Conservation (phyloP, 2,113 vertebrate genomes). For the Rhegmatorhina hoffmannsi region DNA sequence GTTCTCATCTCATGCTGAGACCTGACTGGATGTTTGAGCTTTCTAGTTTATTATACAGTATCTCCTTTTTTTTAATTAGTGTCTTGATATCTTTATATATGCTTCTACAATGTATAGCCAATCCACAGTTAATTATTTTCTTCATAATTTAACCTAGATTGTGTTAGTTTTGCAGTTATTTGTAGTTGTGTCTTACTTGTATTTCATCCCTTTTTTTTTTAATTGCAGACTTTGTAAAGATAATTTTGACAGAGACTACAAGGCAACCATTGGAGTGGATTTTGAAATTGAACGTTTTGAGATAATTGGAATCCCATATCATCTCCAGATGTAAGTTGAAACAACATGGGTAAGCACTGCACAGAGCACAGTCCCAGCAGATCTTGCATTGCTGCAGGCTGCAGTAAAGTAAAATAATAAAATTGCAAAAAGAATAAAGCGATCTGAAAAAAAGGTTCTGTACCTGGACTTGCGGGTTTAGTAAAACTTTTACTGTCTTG, state of each 20-base stretch:
- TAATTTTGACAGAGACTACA: constrained; percentile 87
- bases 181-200: not conserved
- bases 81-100: not conserved
- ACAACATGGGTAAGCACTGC: not conserved
- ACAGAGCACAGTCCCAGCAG: not conserved
- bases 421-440: not conserved
- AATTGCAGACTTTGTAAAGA: constrained; percentile 88
- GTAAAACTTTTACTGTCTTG: not conserved
- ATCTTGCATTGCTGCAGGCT: not conserved
- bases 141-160: not conserved
- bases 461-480: not conserved
- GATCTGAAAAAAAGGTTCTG: not conserved
- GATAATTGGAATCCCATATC: constrained; percentile 83
- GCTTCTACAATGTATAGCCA: not conserved
- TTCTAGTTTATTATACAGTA: not conserved
- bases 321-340: constrained; percentile 88
- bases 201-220: not conserved
- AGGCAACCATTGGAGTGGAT: constrained; percentile 93
- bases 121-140: not conserved
- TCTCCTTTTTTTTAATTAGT: not conserved
- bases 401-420: not conserved
- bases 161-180: not conserved
- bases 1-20: not conserved
- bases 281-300: constrained; percentile 94
- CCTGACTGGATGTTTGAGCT: not conserved